These are phyloP conservation scores for Elephas maximus DNA, from an alignment of 2,113 vertebrate genomes.

Conservation along the genomic window DNA sequence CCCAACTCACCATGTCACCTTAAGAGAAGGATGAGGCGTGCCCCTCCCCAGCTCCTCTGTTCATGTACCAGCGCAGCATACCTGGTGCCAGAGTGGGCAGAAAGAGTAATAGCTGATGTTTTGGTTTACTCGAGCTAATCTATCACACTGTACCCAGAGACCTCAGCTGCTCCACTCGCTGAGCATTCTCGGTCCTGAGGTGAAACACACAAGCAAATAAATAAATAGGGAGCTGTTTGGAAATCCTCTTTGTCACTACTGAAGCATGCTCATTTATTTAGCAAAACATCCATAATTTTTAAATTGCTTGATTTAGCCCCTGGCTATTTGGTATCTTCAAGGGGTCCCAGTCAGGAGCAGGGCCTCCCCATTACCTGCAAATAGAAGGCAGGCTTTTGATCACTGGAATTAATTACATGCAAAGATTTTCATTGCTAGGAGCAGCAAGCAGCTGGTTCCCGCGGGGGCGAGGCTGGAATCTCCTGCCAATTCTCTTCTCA, in stretches of 20 bases:
- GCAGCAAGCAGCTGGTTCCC: constrained; percentile 68
- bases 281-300: constrained; percentile 83
- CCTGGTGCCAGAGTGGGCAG: constrained; percentile 13
- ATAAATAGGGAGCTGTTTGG: constrained; percentile 77
- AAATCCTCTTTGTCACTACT: constrained; percentile 71
- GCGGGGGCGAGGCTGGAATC: constrained; percentile 63
- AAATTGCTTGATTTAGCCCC: constrained; percentile 85
- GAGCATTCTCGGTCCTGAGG: constrained; percentile 83
- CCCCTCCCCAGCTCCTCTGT: not conserved
- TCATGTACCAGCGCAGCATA: not conserved
- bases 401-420: constrained; percentile 82
- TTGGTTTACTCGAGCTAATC: constrained; percentile 82
- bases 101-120: constrained; percentile 88
- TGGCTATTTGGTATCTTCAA: constrained; percentile 76
- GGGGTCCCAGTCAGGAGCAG: constrained; percentile 72
- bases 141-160: constrained; percentile 84
- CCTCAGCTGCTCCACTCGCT: constrained; percentile 79
- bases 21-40: not conserved
- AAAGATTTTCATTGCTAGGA: constrained; percentile 79
- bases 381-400: constrained; percentile 81
- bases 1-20: constrained; percentile 51
- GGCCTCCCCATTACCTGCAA: constrained; percentile 71
- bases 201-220: constrained; percentile 84
- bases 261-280: constrained; percentile 83
- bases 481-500: constrained; percentile 71